A percentile compares a stretch with the other conserved stretches of the same genome.
Evolutionary conservation across 2,113 vertebrate genomes (phyloP).

Genomic region (Heteronetta atricapilla): DNA sequence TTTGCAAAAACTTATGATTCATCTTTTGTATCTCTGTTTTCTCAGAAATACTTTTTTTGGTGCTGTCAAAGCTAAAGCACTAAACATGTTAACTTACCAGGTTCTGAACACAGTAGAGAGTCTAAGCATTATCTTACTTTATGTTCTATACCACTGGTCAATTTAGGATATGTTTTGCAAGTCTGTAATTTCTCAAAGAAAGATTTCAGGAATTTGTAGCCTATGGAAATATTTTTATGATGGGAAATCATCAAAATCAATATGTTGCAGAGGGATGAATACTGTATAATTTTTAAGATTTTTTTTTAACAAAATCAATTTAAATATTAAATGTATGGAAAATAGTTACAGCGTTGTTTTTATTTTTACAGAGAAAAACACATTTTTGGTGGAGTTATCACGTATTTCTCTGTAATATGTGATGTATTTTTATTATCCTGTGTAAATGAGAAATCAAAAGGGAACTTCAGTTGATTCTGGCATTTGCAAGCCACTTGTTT

Average conservation of each 20-base stretch:
- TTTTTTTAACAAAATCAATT: neutral
- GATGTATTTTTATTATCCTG: neutral
- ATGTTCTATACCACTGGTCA: neutral
- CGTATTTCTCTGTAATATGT: neutral
- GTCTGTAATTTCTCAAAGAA: neutral
- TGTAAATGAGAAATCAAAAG: neutral
- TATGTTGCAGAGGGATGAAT: neutral
- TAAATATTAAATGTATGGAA: neutral
- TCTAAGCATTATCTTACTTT: neutral
- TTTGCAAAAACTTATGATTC: conserved; percentile 34
- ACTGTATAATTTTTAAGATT: neutral
- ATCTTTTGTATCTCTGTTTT: conserved; percentile 45
- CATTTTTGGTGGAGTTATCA: neutral
- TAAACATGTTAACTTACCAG: neutral
- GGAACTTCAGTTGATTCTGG: neutral
- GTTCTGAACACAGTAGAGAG: neutral
- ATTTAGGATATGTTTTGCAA: neutral
- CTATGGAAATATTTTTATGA: neutral
- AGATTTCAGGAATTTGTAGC: neutral
- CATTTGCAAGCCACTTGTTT: neutral
- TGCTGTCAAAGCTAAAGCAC: neutral
- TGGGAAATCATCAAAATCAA: neutral
- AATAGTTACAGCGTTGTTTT: neutral
- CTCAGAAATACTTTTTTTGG: neutral
- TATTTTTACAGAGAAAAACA: neutral